phyloP scores from a whole-genome alignment of 2,113 vertebrate species.

The Coptodon rendalli region DNA sequence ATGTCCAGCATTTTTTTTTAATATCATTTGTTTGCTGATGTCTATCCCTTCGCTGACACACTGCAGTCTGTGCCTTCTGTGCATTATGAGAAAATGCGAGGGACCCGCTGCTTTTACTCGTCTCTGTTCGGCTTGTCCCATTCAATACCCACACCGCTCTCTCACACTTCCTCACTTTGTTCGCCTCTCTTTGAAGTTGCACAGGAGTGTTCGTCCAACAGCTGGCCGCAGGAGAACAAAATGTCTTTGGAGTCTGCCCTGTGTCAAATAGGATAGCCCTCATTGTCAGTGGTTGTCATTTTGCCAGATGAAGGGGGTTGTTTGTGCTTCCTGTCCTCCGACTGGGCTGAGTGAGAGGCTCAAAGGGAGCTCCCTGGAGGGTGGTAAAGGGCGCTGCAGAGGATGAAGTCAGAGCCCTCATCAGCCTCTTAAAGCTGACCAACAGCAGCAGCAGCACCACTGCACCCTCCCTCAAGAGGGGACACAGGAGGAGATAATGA shows the following conservation, averaged over 20 bases:
- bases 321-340: background rate
- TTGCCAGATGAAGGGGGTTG: background rate
- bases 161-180: conserved; percentile 2
- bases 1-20: background rate
- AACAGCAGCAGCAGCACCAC: background rate
- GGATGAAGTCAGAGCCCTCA: background rate
- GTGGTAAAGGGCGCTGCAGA: conserved; percentile 21
- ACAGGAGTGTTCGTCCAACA: conserved; percentile 1
- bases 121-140: background rate
- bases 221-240: conserved; percentile 23
- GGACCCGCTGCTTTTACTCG: background rate
- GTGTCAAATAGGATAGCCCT: conserved; percentile 23
- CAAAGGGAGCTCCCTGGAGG: conserved; percentile 45
- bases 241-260: conserved; percentile 25
- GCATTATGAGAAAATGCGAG: conserved; percentile 8
- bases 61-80: background rate
- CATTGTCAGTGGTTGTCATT: conserved; percentile 32
- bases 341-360: conserved; percentile 5
- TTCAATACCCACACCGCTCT: background rate
- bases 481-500: background rate
- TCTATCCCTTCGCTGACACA: background rate
- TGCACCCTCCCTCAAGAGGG: background rate
- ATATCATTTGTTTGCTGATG: background rate
- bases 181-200: conserved; percentile 45
- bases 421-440: background rate